These are phyloP conservation scores for Clarias laeviceps DNA, from an alignment of 2,797 vertebrate genomes.

Conservation along the genomic window DNA sequence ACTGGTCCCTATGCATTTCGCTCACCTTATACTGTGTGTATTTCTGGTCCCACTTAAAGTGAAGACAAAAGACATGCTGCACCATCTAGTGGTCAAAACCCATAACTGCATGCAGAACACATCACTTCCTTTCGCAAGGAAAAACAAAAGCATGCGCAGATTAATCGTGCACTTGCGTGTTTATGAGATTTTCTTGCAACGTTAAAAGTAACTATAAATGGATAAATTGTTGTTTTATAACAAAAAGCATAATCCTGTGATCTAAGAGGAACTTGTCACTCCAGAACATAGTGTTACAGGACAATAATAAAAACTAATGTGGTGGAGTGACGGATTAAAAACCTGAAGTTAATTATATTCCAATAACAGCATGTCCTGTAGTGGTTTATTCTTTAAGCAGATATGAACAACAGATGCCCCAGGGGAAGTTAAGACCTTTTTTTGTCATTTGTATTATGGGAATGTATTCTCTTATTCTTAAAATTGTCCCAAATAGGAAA, in stretches of 20 bases:
- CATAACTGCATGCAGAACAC: neutral
- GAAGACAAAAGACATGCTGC: neutral
- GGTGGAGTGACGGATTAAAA: neutral
- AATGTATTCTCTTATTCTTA: neutral
- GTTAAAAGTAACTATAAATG: neutral
- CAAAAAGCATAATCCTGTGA: neutral
- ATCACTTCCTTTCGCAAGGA: too few species aligned
- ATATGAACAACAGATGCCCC: neutral
- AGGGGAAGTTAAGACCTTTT: neutral
- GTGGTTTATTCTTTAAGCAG: neutral
- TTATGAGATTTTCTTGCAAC: neutral
- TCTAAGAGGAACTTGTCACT: neutral
- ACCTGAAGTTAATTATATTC: neutral
- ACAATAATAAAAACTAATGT: neutral
- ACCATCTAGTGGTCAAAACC: slow-evolving; percentile 6
- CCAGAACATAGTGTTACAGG: neutral
- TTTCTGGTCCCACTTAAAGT: neutral
- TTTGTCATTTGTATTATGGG: neutral
- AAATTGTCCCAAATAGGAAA: too few species aligned
- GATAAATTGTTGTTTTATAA: neutral
- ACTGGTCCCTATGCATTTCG: neutral
- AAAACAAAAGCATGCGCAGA: neutral
- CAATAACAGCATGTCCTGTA: neutral
- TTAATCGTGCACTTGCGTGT: neutral
- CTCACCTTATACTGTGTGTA: neutral